These are phyloP conservation scores for Caenorhabditis sp. DNA, from an alignment of 2,888 invertebrate species.

Conservation along the genomic window DNA sequence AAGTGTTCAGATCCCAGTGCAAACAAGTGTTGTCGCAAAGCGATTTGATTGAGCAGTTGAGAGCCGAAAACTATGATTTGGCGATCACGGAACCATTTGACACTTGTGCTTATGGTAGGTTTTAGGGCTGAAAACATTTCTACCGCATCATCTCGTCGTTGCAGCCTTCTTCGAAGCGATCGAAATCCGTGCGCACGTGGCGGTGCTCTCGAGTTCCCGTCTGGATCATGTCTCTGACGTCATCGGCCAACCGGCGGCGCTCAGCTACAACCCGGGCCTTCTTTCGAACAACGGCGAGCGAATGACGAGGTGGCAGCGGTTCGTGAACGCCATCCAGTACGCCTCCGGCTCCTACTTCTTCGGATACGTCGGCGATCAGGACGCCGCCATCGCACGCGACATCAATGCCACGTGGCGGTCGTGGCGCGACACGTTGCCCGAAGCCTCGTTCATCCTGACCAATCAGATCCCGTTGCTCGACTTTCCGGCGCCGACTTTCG, in stretches of 20 bases:
- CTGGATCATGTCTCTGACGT: conserved; percentile 54
- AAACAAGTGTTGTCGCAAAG: conserved; percentile 25
- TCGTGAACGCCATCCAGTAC: conserved; percentile 43
- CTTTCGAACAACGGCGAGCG: conserved; percentile 11
- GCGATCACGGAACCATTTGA: conserved; percentile 63
- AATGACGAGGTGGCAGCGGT: conserved; percentile 29
- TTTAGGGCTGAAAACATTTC: not conserved
- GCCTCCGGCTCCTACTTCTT: conserved; percentile 31
- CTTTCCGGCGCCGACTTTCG: conserved; percentile 62
- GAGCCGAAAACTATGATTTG: conserved; percentile 62
- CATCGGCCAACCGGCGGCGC: conserved; percentile 52
- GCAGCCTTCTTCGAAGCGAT: conserved; percentile 59
- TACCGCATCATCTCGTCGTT: not conserved
- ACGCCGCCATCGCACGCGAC: conserved; percentile 10
- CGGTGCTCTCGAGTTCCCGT: conserved; percentile 43
- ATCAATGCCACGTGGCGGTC: conserved; percentile 27
- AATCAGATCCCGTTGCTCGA: conserved; percentile 63
- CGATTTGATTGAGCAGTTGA: conserved; percentile 44
- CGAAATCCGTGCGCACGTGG: conserved; percentile 55
- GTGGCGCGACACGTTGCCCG: conserved; percentile 45
- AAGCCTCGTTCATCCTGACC: conserved; percentile 56
- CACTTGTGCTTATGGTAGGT: conserved; percentile 56
- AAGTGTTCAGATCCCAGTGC: conserved; percentile 41
- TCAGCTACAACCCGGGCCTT: conserved; percentile 45
- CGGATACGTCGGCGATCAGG: conserved; percentile 28